Evolutionary conservation across 2,888 invertebrate species (phyloP), one percentile per base, ranked within the genome.

Genomic region (Diaperis boleti): DNA sequence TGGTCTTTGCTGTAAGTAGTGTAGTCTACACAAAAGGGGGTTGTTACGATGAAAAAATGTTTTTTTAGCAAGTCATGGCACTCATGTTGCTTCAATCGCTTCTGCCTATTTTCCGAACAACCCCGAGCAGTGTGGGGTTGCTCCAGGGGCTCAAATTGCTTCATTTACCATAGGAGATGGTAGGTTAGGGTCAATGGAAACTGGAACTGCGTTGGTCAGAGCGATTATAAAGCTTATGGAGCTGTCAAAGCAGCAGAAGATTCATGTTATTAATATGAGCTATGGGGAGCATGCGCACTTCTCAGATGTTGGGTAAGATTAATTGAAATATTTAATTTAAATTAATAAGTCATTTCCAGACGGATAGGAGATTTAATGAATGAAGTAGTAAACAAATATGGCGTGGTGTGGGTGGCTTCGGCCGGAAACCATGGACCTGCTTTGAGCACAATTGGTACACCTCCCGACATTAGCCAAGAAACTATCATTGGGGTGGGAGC

Each of bases 241-340:
- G 74, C 78, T 90, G 11, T 85, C 86, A 41, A 84, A 86, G 70
- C 69, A 64, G 17, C 81, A 75, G 1, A 83, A 82, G 72, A 84
- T 95, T 49, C 94, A 98, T 78, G 90, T 98, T 0, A 94, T 98
- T 70, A 99, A 99, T 81, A 98, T 96, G 94, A 98, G 97, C 77
- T 99, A 98, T 74, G 98, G 98, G 0, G 98, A 98, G 82, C 94
- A 94, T 74, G 89, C 95, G 0, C 92, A 95, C 80, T 96, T 95
- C 92, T 89, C 94, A 1, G 92, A 94, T 80, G 83, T 91, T 4
- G 97, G 98, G 94, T 94, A 83, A 85, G 85, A 71, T 42, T 10
- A 11, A 33, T n/a, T 41, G 26, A 18, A 20, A 18, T 3, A 5
- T 42, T 42, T 15, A 13, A 41, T 41, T 17, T 41, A 10, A 7